Percentiles rank a stretch among this genome's conserved stretches.
These are phyloP conservation scores for Staurois parvus DNA, from an alignment of 2,797 vertebrate species.

Conservation along the genomic window DNA sequence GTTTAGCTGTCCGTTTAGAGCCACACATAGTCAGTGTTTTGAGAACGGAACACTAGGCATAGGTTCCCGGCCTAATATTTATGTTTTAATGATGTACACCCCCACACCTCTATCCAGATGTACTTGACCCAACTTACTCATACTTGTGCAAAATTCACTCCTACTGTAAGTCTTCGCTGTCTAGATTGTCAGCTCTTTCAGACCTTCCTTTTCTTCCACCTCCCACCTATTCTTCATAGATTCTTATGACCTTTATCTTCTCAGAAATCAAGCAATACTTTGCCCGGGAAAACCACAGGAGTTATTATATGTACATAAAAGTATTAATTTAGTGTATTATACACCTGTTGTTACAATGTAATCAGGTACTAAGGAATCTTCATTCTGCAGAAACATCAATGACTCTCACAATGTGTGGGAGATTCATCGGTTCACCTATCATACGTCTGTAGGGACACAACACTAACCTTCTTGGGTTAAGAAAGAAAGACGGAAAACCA, in stretches of 20 bases:
- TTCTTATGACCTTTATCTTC: neutral
- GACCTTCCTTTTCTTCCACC: neutral
- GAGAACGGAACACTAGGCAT: too few relatives aligned
- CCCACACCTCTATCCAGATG: neutral
- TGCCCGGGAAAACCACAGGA: neutral
- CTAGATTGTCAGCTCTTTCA: neutral
- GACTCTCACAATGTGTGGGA: too few relatives aligned
- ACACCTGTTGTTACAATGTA: neutral
- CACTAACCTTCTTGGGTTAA: too few relatives aligned
- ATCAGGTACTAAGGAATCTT: neutral
- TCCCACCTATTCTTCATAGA: neutral
- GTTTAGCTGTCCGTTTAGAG: too few relatives aligned
- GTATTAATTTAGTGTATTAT: neutral
- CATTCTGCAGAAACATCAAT: neutral
- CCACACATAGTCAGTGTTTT: too few relatives aligned
- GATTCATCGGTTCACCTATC: neutral
- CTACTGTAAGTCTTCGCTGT: neutral
- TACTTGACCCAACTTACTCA: constrained; percentile 1
- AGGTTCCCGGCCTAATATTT: too few relatives aligned
- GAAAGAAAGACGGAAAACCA: too few relatives aligned
- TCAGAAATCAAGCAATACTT: neutral
- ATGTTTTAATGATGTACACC: neutral
- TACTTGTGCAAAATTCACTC: neutral
- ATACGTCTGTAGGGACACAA: neutral
- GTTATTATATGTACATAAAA: neutral